These are phyloP conservation scores for Odontocolon sp. DNA, from an alignment of 2,888 invertebrate genomes.

Conservation along the genomic window DNA sequence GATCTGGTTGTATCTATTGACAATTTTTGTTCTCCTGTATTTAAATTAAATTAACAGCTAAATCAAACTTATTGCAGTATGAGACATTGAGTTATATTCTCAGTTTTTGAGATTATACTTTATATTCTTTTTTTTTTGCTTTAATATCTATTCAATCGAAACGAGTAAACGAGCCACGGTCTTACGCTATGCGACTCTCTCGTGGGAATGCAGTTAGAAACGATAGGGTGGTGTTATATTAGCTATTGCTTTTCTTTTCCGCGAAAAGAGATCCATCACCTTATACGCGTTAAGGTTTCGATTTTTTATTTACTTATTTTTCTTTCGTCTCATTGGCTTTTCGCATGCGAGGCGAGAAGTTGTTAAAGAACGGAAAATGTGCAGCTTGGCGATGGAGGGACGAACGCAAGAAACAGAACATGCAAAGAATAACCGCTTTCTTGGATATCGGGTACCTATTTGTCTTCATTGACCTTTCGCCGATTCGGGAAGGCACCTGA, in stretches of 20 bases:
- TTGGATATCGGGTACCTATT: no score
- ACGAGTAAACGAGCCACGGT: neutral
- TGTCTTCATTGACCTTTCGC: no score
- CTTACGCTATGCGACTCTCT: neutral
- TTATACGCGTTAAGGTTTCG: neutral
- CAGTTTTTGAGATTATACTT: neutral
- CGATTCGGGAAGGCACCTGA: neutral
- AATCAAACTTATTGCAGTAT: no score
- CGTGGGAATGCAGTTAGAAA: conserved; percentile 1
- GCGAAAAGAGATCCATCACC: conserved; percentile 27
- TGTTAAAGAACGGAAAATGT: no score
- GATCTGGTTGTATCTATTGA: no score
- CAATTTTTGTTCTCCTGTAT: no score
- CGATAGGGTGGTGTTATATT: neutral
- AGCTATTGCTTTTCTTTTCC: neutral
- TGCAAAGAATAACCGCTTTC: no score
- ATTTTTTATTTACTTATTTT: no score
- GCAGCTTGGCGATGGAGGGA: no score
- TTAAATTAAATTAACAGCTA: no score
- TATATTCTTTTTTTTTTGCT: neutral
- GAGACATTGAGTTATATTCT: neutral
- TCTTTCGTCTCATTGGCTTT: conserved; percentile 5
- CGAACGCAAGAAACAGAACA: no score
- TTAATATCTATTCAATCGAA: neutral
- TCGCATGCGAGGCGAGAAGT: neutral